Percentiles rank a stretch among this genome's conserved stretches.
These are phyloP conservation scores for Dreissena polymorpha DNA, from an alignment of 1,140 invertebrate species.

Conservation along the genomic window DNA sequence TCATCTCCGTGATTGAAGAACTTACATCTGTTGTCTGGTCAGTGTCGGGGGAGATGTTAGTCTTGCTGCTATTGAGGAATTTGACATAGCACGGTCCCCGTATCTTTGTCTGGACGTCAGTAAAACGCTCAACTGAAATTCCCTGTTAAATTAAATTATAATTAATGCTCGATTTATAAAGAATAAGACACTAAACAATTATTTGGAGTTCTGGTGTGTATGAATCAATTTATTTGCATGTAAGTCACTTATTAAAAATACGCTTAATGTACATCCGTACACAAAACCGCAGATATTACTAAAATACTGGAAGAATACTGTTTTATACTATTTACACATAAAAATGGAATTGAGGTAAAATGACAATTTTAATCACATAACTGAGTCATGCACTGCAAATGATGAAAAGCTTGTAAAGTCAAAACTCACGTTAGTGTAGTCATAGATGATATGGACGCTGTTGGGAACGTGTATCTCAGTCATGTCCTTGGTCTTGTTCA, in stretches of 20 bases:
- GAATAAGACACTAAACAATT: not conserved
- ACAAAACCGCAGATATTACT: too few species aligned
- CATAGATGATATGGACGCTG: not conserved
- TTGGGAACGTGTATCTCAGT: not conserved
- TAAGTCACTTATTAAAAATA: not conserved
- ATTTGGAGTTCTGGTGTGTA: not conserved
- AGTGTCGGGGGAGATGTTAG: not conserved
- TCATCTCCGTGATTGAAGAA: not conserved
- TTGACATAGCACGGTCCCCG: not conserved
- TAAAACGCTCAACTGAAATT: not conserved
- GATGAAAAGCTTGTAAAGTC: not conserved
- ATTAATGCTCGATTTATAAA: not conserved
- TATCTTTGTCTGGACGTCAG: not conserved
- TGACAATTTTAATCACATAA: not conserved
- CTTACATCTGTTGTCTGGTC: not conserved
- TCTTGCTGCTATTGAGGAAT: not conserved
- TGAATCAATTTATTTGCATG: not conserved
- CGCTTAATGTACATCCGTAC: too few species aligned
- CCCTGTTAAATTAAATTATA: not conserved
- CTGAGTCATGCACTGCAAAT: not conserved
- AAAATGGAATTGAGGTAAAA: not conserved
- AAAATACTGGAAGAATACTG: not conserved
- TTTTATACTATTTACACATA: not conserved
- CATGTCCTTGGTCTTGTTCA: not conserved
- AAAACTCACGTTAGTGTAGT: not conserved